Conservation (phyloP, 92 coral and sea anemone genomes). For the Hydrozoanthus gracilis region DNA sequence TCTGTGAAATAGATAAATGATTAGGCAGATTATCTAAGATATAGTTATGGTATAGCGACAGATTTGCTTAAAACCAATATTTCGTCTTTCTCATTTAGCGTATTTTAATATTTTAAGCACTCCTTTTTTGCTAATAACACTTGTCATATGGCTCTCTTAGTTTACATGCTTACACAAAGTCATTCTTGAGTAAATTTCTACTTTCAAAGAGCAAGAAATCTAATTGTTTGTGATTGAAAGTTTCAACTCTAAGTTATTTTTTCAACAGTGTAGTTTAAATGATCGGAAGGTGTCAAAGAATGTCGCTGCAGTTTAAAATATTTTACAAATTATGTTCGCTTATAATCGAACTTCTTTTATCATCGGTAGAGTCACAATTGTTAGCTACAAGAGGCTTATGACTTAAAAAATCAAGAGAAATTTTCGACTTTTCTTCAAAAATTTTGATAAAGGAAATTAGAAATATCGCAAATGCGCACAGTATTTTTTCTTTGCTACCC, state of each 20-base stretch:
- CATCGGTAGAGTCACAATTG: too few relatives aligned
- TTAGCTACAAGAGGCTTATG: too few relatives aligned
- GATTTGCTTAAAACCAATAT: slow-evolving; percentile 12
- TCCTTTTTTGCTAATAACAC: background rate
- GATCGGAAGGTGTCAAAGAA: slow-evolving; percentile 4
- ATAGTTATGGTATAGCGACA: slow-evolving; percentile 12
- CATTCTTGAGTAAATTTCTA: slow-evolving; percentile 63
- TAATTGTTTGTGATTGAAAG: slow-evolving; percentile 63
- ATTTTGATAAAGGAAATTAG: too few relatives aligned
- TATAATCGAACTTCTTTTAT: background rate
- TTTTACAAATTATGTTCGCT: background rate
- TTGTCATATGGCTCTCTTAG: background rate
- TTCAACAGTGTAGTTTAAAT: slow-evolving; percentile 19
- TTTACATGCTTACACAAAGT: background rate
- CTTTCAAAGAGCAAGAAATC: slow-evolving; percentile 64
- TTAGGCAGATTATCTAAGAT: slow-evolving; percentile 46
- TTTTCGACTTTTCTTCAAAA: too few relatives aligned
- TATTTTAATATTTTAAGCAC: slow-evolving; percentile 12
- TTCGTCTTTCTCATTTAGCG: slow-evolving; percentile 22
- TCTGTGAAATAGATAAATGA: slow-evolving; percentile 13
- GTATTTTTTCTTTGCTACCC: background rate
- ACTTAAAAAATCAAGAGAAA: too few relatives aligned
- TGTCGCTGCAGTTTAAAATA: background rate
- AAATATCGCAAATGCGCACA: background rate
- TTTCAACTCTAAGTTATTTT: slow-evolving; percentile 47